A percentile compares a stretch with the other conserved stretches of the same genome.
phyloP scores from a whole-genome alignment of 1,140 invertebrate genomes.

The Scaptomyza graminum region DNA sequence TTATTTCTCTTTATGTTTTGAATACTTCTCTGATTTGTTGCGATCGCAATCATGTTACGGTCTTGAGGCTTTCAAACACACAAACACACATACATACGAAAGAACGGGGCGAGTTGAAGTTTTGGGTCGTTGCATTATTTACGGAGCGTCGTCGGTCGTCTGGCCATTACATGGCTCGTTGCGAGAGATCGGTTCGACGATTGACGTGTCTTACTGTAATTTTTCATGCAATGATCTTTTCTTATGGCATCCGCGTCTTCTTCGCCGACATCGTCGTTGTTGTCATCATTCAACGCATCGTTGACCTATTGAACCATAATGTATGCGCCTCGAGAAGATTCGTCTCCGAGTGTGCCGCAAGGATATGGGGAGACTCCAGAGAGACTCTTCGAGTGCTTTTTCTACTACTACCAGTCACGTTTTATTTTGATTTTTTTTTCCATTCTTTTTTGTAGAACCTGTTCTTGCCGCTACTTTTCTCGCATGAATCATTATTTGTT shows the following conservation, averaged over 20 bases:
- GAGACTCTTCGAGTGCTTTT: conserved; percentile 1
- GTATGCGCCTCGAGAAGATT: conserved; percentile 25
- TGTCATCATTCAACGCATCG: conserved; percentile 77
- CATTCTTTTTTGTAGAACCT: conserved; percentile 56
- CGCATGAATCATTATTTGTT: conserved; percentile 78
- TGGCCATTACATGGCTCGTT: conserved; percentile 72
- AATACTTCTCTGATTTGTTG: conserved; percentile 71
- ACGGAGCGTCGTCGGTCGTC: conserved; percentile 54
- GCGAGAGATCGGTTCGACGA: conserved; percentile 64
- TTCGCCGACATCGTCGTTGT: conserved; percentile 9
- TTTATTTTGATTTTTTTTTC: conserved; percentile 30
- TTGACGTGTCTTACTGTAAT: conserved; percentile 79
- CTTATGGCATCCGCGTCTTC: conserved; percentile 52
- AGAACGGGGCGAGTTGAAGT: conserved; percentile 35
- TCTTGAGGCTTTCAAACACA: conserved; percentile 30
- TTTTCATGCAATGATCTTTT: conserved; percentile 76
- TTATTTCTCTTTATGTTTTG: conserved; percentile 7
- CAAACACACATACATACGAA: conserved; percentile 5
- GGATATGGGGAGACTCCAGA: conserved; percentile 39
- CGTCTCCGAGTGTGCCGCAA: conserved; percentile 66
- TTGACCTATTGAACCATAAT: conserved; percentile 83
- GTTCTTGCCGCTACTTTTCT: conserved; percentile 77
- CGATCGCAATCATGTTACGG: conserved; percentile 67
- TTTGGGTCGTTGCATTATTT: conserved; percentile 41
- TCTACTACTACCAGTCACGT: conserved; percentile 53